Evolutionary conservation across 2,113 vertebrate species (phyloP).

Genomic region (Ochotona curzoniae): DNA sequence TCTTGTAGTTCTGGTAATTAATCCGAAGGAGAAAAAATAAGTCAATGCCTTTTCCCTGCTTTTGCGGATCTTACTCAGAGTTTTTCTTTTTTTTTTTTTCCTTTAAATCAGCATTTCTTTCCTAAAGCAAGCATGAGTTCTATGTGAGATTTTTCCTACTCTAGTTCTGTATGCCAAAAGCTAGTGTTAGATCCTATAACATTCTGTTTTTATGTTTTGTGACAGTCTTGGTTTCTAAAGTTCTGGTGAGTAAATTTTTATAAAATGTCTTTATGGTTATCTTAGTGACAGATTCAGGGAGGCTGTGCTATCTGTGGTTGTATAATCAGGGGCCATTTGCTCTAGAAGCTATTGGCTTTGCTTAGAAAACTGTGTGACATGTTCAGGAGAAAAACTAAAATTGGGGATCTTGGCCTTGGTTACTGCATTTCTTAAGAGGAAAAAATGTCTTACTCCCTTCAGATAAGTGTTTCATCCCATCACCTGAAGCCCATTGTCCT

Average conservation of each 20-base stretch:
- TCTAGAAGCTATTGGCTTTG: conserved; percentile 12
- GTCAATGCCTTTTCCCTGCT: background rate
- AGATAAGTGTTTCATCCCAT: background rate
- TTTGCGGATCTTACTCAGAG: background rate
- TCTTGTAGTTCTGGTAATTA: background rate
- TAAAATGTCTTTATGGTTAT: conserved; percentile 25
- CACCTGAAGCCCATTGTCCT: background rate
- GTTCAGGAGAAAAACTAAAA: conserved; percentile 15
- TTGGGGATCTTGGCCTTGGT: background rate
- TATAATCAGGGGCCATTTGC: conserved; percentile 8
- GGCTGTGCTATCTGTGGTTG: background rate
- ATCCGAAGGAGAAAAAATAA: background rate
- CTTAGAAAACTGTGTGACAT: conserved; percentile 36
- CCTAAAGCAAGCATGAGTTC: background rate
- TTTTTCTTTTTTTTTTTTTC: background rate
- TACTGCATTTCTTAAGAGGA: background rate
- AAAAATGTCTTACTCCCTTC: background rate
- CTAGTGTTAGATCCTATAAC: background rate
- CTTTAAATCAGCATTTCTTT: background rate
- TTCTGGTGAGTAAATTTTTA: background rate
- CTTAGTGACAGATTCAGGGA: background rate
- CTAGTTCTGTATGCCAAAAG: background rate
- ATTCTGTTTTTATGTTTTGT: conserved; percentile 40
- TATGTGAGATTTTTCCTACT: background rate
- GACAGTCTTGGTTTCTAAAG: background rate